Evolutionary conservation across 1,140 invertebrate species (phyloP).

Genomic region (Palaemon carinicauda): DNA sequence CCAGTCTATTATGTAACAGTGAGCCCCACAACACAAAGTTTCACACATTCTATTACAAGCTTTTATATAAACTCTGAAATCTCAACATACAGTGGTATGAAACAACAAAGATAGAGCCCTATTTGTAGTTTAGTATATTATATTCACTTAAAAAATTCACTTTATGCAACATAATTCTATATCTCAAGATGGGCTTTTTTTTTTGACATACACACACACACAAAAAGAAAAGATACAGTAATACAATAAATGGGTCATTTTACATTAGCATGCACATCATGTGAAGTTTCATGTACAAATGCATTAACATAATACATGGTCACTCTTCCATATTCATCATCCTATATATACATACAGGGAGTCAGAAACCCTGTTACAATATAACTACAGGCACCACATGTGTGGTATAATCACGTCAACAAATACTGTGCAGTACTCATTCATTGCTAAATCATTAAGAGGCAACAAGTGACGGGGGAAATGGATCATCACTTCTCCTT

Average conservation of each 20-base stretch:
- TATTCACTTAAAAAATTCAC: neutral
- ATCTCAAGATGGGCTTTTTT: too few relatives aligned
- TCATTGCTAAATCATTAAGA: neutral
- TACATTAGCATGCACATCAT: neutral
- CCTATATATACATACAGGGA: neutral
- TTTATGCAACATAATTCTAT: too few relatives aligned
- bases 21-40: neutral
- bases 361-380: too few relatives aligned
- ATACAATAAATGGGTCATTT: neutral
- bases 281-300: neutral
- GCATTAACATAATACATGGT: constrained; percentile 14
- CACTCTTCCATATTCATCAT: neutral
- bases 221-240: neutral
- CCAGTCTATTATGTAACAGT: neutral
- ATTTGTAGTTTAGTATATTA: neutral
- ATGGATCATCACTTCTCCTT: too few relatives aligned
- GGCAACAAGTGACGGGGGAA: neutral
- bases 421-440: neutral
- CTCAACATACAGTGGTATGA: constrained; percentile 1
- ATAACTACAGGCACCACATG: neutral
- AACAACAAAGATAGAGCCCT: neutral
- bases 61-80: constrained; percentile 22
- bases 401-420: neutral
- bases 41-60: neutral
- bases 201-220: neutral